Conservation (phyloP, 2,888 invertebrate species). For the Empis livida region DNA sequence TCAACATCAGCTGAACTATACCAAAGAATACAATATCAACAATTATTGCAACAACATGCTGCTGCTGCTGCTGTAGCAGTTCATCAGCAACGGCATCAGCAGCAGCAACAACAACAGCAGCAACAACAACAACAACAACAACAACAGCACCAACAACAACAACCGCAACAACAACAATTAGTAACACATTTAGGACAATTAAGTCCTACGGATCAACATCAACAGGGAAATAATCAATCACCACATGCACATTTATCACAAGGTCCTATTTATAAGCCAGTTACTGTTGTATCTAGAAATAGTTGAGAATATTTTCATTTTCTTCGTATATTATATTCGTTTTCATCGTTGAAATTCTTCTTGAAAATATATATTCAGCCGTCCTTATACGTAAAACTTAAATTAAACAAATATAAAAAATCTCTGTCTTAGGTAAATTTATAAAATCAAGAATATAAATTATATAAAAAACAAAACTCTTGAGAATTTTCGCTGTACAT, state of each 20-base stretch:
- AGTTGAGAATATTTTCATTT: conserved; percentile 37
- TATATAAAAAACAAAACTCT: too few relatives aligned
- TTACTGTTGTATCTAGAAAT: conserved; percentile 42
- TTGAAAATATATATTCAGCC: too few relatives aligned
- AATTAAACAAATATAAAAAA: too few relatives aligned
- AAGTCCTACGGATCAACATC: conserved; percentile 15
- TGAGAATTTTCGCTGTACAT: too few relatives aligned
- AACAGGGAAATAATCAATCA: conserved; percentile 11
- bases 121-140: conserved; percentile 23
- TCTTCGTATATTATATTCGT: not conserved
- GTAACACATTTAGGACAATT: conserved; percentile 27
- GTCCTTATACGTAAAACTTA: too few relatives aligned
- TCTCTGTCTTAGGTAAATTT: too few relatives aligned
- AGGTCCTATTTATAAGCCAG: conserved; percentile 40
- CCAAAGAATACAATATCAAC: conserved; percentile 38
- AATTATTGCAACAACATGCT: conserved; percentile 34
- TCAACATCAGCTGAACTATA: conserved; percentile 35
- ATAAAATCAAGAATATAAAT: too few relatives aligned
- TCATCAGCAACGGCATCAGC: conserved; percentile 30
- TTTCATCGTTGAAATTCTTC: too few relatives aligned
- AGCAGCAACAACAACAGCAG: conserved; percentile 17
- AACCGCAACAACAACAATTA: conserved; percentile 23
- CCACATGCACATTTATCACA: not conserved
- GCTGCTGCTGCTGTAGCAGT: conserved; percentile 35
- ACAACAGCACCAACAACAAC: conserved; percentile 23